Base-by-base conservation (phyloP, 2,113 vertebrate species). In the Anseranas semipalmata region DNA sequence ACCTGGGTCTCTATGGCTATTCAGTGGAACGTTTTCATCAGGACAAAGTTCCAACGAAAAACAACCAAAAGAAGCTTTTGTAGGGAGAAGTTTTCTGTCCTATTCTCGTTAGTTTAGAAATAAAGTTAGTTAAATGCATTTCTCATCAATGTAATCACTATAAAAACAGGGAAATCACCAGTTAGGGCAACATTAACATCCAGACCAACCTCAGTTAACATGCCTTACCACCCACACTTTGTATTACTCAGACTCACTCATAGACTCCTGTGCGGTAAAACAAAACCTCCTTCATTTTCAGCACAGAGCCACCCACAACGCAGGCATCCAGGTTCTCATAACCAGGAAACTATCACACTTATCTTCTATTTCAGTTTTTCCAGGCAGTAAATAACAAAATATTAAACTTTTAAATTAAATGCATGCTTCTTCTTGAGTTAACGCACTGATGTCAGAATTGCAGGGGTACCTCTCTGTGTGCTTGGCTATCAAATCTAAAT, bases 121-220 rank as follows among this genome's bases (percentile, higher is more conserved):
- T 53, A 65, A 80, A 79, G 58, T 66, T 94, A 72, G 39, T 48
- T 71, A 95, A 91, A 87, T 84, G 17, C 96, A 98, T 93, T 98
- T 98, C 62, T 98, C 96, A 85, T 96, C 84, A 89, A 41, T 70
- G 58, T 28, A 95, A 78, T 86, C 81, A 78, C 76, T 94, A 48
- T 52, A 90, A 95, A 96, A 97, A 72, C 72, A 93, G 45, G 59
- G 72, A 92, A 96, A 94, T 78, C 65, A 72, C 71, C 65, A 74
- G 74, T 68, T 52, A 85, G 62, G 82, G 74, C 52, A 94, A 63
- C 4, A 48, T 60, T 78, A 90, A 75, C 37, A 87, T 90, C 60
- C 75, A 95, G 94, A 96, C 74, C 80, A 94, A 89, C 81, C 39
- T 94, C 87, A 72, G 48, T 72, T 84, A 91, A 50, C 48, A 39